phyloP scores from a whole-genome alignment of 2,113 vertebrate genomes.

The Accipiter cooperii region DNA sequence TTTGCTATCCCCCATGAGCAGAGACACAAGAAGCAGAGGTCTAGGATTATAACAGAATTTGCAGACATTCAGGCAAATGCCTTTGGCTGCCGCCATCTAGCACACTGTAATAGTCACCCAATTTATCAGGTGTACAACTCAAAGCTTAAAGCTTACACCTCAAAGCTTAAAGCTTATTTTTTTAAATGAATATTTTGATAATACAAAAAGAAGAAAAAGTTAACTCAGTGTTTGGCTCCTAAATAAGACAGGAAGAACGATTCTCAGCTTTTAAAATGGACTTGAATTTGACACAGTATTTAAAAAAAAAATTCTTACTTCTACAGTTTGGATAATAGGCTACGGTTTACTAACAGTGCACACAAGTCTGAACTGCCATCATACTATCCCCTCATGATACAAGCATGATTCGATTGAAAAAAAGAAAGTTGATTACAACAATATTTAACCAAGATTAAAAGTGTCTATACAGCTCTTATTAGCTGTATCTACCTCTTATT shows the following conservation, averaged over 20 bases:
- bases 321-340: not conserved
- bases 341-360: not conserved
- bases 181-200: not conserved
- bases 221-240: not conserved
- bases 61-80: not conserved
- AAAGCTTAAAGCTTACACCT: not conserved
- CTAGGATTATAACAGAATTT: not conserved
- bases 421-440: not conserved
- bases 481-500: not conserved
- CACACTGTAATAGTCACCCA: not conserved
- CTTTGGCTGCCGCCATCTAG: not conserved
- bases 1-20: not conserved
- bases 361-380: accelerated
- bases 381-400: not conserved
- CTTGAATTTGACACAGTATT: not conserved
- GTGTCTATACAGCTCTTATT: not conserved
- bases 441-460: not conserved
- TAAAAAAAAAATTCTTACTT: not conserved
- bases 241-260: not conserved
- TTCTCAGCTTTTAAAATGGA: not conserved
- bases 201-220: not conserved
- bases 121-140: not conserved
- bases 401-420: not conserved
- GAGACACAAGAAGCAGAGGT: not conserved
- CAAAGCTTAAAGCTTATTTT: not conserved